Evolutionary conservation across 2,113 vertebrate species (phyloP), one percentile per base, ranked within the genome.

Genomic region (Hippocampus mohnikei): DNA sequence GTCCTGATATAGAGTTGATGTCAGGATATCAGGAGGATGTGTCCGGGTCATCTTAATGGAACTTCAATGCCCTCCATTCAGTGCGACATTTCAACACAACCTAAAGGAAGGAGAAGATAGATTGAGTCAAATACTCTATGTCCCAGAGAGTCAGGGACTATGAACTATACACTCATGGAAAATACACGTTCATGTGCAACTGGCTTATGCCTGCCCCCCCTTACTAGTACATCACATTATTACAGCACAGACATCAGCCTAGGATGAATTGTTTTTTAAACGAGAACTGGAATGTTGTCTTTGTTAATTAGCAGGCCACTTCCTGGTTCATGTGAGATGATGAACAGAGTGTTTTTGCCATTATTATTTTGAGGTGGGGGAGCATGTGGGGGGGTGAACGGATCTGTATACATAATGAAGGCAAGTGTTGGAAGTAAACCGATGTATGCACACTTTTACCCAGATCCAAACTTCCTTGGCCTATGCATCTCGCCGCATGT

Each of bases 41-140:
- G 96, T 98, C 85, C 96, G 95, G 93, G 96, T 98, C 96, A 98
- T 98, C 92, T 97, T 98, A 94, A 90, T 87, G 87, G 56, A 66
- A 87, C 90, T 85, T 83, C 84, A 86, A 85, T 79, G 80, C 81
- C 74, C 84, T 74, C 89, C 84, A 88, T 87, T 94, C 92, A 94
- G 88, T 90, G 63, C 58, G 88, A 93, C 42, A 8, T 65, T 92
- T 83, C 82, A 81, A 81, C 75, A 76, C 78, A 80, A 72, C 82
- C 91, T 93, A 85, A 65, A 73, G 73, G 77, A 73, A 77, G 70
- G 76, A 76, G 74, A 11, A 79, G 23, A 79, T 44, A 69, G 6
- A 55, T 73, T 29, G 53, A 78, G 79, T 78, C 58, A 78, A 69
- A 82, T 21, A 58, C 16, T 72, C 23, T 58, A 71, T 3, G 16